Evolutionary conservation across 2,797 vertebrate species (phyloP), one percentile per base, ranked within the genome.

Genomic region (Rhinogobio ventralis): DNA sequence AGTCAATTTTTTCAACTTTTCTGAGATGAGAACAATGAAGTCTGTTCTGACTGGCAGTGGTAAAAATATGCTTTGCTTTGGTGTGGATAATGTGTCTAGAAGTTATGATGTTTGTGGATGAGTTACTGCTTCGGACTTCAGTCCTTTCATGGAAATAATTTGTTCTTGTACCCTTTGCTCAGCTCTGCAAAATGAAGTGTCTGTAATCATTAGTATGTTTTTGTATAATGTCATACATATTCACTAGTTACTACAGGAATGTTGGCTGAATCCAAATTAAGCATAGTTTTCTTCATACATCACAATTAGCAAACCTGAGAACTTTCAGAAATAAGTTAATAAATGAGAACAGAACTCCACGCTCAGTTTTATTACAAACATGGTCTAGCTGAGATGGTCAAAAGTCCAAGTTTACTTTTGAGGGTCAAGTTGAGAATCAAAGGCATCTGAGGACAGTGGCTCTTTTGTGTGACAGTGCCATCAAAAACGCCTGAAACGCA

Each of bases 101-200:
- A 49, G 60, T 28, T 55, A 23, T 80, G 45, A 36, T 71, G 45
- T 77, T 53, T 64, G 46, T 36, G 25, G 79, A 57, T 71, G 62
- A 60, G 67, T 85, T 39, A 71, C 14, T 30, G 45, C 39, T 77
- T 82, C 64, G 0, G 42, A 87, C 39, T 74, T 81, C 73, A 2
- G 46, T 87, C 89, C 91, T 88, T 90, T 90, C 68, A 88, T 83
- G 83, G 69, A 87, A 90, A 91, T 87, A 36, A 84, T 88, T 83
- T 71, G 74, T 55, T 66, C 80, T 25, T 79, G 69, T 10, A 84
- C 72, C 74, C 51, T 71, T 23, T 0, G 72, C 69, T 74, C 9
- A 83, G 66, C 62, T 67, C 45, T 79, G 7, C 72, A 30, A 73
- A 85, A 75, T 79, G 20, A 79, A 45, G 67, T 81, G 69, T 60